Conservation (phyloP, 2,888 invertebrate genomes). For the Harpalus rufipes region DNA sequence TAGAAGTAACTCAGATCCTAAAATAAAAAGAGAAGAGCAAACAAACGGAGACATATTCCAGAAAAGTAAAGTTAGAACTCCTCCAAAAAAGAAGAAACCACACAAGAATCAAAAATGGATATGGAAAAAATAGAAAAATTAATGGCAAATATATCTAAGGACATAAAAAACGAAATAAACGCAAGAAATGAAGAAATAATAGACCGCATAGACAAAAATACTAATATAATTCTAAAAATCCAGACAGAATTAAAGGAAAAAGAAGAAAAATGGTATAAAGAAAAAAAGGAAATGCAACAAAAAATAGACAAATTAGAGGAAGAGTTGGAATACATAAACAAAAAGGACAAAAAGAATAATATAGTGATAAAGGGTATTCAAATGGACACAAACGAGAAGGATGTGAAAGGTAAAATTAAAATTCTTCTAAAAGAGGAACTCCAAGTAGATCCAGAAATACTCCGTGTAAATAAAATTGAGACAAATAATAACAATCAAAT, state of each 20-base stretch:
- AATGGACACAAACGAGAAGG: background rate
- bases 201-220: background rate
- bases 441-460: background rate
- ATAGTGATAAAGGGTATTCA: constrained; percentile 18
- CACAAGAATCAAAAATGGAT: background rate
- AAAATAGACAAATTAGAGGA: constrained; percentile 5
- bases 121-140: constrained; percentile 23
- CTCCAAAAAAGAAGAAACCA: constrained; percentile 1
- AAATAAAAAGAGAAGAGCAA: background rate
- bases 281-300: constrained; percentile 7
- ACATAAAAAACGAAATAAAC: constrained; percentile 3
- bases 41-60: background rate
- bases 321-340: constrained; percentile 2
- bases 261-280: constrained; percentile 26
- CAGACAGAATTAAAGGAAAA: background rate
- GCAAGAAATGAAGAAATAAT: background rate
- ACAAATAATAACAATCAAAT: constrained; percentile 7
- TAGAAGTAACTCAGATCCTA: background rate
- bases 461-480: constrained; percentile 3
- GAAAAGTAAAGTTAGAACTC: background rate
- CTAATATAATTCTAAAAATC: too few relatives aligned
- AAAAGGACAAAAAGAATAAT: constrained; percentile 16
- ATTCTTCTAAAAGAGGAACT: background rate
- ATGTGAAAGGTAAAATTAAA: constrained; percentile 5
- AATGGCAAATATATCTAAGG: background rate